Base-by-base conservation (phyloP, 2,797 vertebrate genomes). In the Peromyscus eremicus region DNA sequence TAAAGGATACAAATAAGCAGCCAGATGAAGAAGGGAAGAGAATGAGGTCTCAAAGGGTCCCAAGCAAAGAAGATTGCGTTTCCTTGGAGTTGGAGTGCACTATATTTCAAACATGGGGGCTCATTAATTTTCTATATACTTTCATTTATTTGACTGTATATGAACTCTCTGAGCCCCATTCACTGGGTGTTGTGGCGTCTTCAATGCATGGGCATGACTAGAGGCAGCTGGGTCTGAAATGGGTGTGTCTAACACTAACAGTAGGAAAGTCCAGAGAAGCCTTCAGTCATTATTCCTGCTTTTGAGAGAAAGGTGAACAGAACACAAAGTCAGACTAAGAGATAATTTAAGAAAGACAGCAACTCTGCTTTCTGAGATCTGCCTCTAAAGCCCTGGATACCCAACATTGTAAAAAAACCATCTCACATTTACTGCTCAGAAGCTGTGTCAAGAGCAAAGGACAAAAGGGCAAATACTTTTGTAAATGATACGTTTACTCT, bases 101-200 rank as follows among this genome's bases (percentile, higher is more conserved):
- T 8, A 29, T 37, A 12, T 43, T 43, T 29, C 19, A 6, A 17
- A 27, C 1, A 2, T 1, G 29, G 32, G 21, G 25, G 1, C 19
- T 80, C 3, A 4, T 34, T 43, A 60, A 34, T 29, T 62, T 60
- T 7, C 23, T n/a, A 3, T 4, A 34, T 46, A 9, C 2, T 34
- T 80, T 66, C 37, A 29, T 55, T 32, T n/a, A 2, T 46, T 55
- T 7, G 25, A 9, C 66, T 27, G 17, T 9, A 23, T 5, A 57
- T 55, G 11, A 93, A 40, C 13, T 60, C 75, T 60, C 21, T 27
- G 49, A n/a, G 12, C 23, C 5, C 17, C 14, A 23, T 60, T 55
- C 19, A 55, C 55, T 70, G 40, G 11, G 0, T 82, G 11, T 34
- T n/a, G 34, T 60, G 21, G 32, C 37, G 23, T 49, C 64, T 49